A percentile compares a stretch with the other conserved stretches of the same genome.
Conservation (phyloP, 1,140 invertebrate genomes). For the Matsumurasca onukii region DNA sequence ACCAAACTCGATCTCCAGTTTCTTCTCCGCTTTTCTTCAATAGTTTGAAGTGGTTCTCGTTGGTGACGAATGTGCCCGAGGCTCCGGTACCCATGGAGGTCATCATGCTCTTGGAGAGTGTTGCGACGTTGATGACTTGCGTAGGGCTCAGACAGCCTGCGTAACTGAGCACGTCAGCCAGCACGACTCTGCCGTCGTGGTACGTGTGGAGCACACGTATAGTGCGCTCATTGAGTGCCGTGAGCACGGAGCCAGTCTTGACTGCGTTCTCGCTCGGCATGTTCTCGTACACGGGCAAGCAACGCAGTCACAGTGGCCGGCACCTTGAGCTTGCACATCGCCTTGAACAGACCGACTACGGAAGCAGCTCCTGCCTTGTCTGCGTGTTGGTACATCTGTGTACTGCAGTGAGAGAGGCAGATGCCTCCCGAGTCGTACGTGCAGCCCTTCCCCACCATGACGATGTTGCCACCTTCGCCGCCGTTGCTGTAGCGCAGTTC, state of each 20-base stretch:
- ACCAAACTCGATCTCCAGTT: conserved; percentile 64
- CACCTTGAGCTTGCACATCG: conserved; percentile 66
- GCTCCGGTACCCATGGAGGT: conserved; percentile 52
- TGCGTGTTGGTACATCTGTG: conserved; percentile 46
- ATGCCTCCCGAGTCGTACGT: neutral
- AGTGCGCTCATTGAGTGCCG: conserved; percentile 78
- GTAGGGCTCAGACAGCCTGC: conserved; percentile 66
- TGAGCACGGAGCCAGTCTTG: conserved; percentile 84
- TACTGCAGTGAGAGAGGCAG: neutral
- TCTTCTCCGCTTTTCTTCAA: conserved; percentile 52
- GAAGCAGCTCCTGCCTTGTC: conserved; percentile 89
- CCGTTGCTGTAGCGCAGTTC: conserved; percentile 51
- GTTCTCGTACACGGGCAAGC: conserved; percentile 77
- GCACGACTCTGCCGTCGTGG: conserved; percentile 82
- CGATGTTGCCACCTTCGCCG: conserved; percentile 43
- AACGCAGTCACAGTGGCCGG: conserved; percentile 70
- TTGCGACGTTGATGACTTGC: conserved; percentile 72
- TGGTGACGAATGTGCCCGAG: conserved; percentile 58
- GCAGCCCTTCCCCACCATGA: conserved; percentile 44
- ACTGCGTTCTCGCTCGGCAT: no score
- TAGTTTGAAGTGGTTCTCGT: conserved; percentile 50
- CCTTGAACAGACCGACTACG: conserved; percentile 68
- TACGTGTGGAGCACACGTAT: conserved; percentile 87
- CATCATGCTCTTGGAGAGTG: no score
- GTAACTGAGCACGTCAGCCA: conserved; percentile 86